Evolutionary conservation across 2,888 invertebrate species (phyloP), one percentile per base, ranked within the genome.

Genomic region (Mallateleia sp.): DNA sequence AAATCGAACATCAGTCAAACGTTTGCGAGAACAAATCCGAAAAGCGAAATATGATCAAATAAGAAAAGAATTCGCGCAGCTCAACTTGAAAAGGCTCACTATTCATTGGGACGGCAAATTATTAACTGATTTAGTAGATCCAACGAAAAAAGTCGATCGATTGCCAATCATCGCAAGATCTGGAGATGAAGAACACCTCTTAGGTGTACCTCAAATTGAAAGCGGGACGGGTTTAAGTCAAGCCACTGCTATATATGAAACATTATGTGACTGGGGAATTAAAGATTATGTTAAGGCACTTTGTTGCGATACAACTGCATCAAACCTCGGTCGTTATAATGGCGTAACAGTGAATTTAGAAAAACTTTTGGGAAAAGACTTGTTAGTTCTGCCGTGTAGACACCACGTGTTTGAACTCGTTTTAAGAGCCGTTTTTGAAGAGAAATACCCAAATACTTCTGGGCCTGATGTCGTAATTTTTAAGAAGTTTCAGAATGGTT

Each of bases 271-370:
- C 28, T 72, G 80, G 64, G 64, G 79, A 52, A 47, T 87, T 38
- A 38, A 15, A 11, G 50, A 75, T 45, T 42, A n/a, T 47, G 28
- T 89, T 22, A 64, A 77, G 45, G 86, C 79, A 28, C 8, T 85
- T 20, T 89, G 90, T 82, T 90, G 89, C 64, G 90, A 91, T 60
- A 91, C 91, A 9, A 89, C 88, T 15, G 78, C 75, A 38, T 67
- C 88, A 24, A 92, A 92, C 82, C 54, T 89, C 14, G 91, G 88
- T 15, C 78, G 60, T 24, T 14, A 64, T 24, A 89, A 89, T 67
- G 91, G 89, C 52, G 86, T 89, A 22, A 88, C 87, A 47, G 71
- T 86, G 62, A 62, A 84, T 22, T 62, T 92, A 42, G 91, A 91
- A 80, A 88, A 89, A 72, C 80, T 79, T 58, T 45, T 93, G 4